Evolutionary conservation across 2,113 vertebrate species (phyloP).

Genomic region (Mellivora capensis): DNA sequence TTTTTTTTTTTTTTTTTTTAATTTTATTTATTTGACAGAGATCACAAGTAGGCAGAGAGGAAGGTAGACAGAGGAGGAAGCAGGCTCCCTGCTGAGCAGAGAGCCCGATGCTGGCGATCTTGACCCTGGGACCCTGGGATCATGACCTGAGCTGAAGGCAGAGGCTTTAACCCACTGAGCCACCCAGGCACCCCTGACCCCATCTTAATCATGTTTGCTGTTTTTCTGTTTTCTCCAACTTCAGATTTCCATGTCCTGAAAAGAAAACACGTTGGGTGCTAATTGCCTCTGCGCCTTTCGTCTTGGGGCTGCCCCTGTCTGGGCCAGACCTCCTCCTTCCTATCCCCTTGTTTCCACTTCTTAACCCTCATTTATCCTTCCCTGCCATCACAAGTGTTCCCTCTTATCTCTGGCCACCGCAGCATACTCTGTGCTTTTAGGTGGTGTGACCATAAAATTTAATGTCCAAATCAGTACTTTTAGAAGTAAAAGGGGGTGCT

Average conservation of each 20-base stretch:
- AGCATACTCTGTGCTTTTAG: background rate
- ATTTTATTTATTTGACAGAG: no score
- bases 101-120: rapidly evolving
- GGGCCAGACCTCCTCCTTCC: background rate
- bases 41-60: no score
- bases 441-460: background rate
- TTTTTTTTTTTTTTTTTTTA: no score
- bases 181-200: background rate
- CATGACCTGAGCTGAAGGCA: no score
- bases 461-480: background rate
- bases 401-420: background rate
- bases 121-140: no score
- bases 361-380: no score
- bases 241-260: background rate
- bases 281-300: background rate
- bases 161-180: no score
- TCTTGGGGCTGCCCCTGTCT: background rate
- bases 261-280: background rate
- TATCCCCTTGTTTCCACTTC: background rate
- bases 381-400: background rate
- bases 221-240: background rate
- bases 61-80: no score
- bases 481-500: background rate
- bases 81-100: no score
- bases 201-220: background rate